These are phyloP conservation scores for Mamestra configurata DNA, from an alignment of 1,140 invertebrate genomes.

Conservation along the genomic window DNA sequence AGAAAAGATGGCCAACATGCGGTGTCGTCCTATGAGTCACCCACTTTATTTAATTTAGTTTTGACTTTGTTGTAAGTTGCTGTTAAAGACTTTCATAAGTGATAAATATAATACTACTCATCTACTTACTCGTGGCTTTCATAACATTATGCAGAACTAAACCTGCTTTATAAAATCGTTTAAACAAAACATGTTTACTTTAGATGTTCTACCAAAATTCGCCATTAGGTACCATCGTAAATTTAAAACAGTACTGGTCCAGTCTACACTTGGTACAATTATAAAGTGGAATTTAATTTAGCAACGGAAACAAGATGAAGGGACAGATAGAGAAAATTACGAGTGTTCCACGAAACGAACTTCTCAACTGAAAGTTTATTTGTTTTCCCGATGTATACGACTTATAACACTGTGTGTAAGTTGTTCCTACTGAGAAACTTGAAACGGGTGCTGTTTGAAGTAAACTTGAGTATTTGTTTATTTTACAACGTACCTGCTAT, in stretches of 20 bases:
- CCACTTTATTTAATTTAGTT: background rate
- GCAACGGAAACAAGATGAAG: constrained; percentile 63
- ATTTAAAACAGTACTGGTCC: background rate
- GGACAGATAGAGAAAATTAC: constrained; percentile 63
- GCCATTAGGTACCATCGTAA: background rate
- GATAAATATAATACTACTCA: no score
- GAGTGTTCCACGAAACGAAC: constrained; percentile 57
- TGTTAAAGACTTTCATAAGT: no score
- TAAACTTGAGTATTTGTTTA: constrained; percentile 22
- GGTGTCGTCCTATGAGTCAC: background rate
- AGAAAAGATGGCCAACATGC: background rate
- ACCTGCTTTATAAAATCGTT: no score
- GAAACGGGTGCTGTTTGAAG: constrained; percentile 49
- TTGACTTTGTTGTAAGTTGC: background rate
- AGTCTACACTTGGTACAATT: constrained; percentile 1
- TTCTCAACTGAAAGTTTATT: constrained; percentile 57
- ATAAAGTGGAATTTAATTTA: constrained; percentile 59
- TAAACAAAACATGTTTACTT: background rate
- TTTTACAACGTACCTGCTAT: background rate
- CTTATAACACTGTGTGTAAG: constrained; percentile 33
- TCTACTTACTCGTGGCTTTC: no score
- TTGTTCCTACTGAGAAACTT: constrained; percentile 58
- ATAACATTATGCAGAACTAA: no score
- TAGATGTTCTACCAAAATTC: no score
- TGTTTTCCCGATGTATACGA: constrained; percentile 48